These are phyloP conservation scores for Bombus waltoni DNA, from an alignment of 1,140 invertebrate species.

Conservation along the genomic window DNA sequence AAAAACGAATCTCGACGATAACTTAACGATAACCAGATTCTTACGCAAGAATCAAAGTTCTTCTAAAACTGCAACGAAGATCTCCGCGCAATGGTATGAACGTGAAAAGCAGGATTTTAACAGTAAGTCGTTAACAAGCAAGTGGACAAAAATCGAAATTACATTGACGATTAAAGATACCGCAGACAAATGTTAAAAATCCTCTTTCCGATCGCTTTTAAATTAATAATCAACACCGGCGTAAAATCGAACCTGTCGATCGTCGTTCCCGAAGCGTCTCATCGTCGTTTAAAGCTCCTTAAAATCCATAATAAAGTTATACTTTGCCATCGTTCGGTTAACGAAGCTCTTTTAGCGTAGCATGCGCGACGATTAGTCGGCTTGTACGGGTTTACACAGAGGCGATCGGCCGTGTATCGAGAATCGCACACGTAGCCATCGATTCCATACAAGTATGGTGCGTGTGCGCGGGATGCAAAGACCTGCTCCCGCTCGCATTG, in stretches of 20 bases:
- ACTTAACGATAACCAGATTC: no score
- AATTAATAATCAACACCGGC: neutral
- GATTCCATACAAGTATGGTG: slow-evolving; percentile 16
- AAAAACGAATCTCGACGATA: no score
- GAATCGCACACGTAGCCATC: slow-evolving; percentile 6
- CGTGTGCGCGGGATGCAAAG: slow-evolving; percentile 19
- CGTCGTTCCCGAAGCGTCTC: no score
- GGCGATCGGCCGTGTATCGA: neutral
- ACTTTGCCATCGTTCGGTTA: neutral
- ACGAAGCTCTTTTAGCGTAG: neutral
- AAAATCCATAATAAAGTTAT: neutral
- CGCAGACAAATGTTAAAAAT: neutral
- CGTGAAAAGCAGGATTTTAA: no score
- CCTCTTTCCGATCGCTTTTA: neutral
- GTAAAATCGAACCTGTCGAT: no score
- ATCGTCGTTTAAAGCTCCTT: neutral
- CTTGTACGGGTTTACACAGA: slow-evolving; percentile 1
- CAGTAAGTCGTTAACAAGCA: neutral
- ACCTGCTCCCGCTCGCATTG: slow-evolving; percentile 20
- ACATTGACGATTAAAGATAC: neutral
- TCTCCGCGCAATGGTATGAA: no score
- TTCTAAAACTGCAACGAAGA: no score
- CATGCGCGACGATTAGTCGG: neutral
- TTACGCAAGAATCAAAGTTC: no score
- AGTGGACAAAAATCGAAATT: neutral